phyloP scores from a whole-genome alignment of 37 sponge, comb jelly and placozoan species.

The Petrosia ficiformis region DNA sequence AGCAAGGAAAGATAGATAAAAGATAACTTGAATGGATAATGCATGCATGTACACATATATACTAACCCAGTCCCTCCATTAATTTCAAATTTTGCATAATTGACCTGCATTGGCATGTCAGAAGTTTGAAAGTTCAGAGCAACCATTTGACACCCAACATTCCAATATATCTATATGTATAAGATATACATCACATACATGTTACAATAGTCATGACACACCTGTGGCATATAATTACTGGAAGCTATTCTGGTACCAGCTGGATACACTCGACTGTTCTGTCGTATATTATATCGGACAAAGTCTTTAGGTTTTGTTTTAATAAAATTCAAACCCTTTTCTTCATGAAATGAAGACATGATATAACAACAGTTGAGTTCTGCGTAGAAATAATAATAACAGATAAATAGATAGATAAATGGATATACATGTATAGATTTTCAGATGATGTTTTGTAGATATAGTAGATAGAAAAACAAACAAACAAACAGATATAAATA shows the following conservation, averaged over 20 bases:
- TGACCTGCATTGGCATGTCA: constrained; percentile 79
- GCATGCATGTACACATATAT: not conserved
- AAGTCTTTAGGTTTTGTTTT: constrained; percentile 53
- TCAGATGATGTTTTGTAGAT: too few species aligned
- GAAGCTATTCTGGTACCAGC: constrained; percentile 67
- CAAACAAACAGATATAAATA: not conserved
- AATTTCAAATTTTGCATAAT: constrained; percentile 83
- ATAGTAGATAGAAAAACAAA: not conserved
- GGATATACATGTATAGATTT: not conserved
- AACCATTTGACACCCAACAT: constrained; percentile 92
- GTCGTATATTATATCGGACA: constrained; percentile 81
- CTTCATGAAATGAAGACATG: constrained; percentile 87
- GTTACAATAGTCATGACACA: not conserved
- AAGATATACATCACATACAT: too few species aligned
- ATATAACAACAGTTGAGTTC: constrained; percentile 60
- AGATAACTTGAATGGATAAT: not conserved
- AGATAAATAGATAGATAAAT: not conserved
- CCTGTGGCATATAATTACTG: constrained; percentile 87
- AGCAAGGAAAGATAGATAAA: not conserved
- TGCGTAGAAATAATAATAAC: constrained; percentile 3
- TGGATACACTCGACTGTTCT: constrained; percentile 84
- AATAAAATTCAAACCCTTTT: constrained; percentile 55
- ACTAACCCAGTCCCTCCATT: constrained; percentile 71
- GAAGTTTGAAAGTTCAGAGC: constrained; percentile 92
- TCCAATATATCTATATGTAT: constrained; percentile 78